Evolutionary conservation across 1,140 invertebrate species (phyloP).

Genomic region (Megalopta genalis): DNA sequence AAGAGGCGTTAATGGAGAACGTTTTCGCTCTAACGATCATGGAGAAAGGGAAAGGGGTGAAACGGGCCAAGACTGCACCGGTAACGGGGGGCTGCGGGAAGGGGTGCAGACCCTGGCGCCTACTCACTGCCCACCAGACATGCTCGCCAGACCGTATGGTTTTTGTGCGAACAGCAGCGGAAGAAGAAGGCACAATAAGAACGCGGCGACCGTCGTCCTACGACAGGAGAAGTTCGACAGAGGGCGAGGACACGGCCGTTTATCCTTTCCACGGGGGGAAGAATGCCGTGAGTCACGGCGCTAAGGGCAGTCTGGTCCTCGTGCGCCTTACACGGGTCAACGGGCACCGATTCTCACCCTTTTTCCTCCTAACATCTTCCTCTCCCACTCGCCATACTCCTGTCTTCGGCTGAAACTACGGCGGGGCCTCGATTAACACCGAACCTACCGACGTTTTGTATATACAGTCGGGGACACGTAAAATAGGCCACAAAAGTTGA

Average conservation of each 20-base stretch:
- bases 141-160: conserved; percentile 64
- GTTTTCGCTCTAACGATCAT: conserved; percentile 77
- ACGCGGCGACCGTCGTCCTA: conserved; percentile 45
- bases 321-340: conserved; percentile 6
- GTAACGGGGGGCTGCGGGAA: conserved; percentile 52
- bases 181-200: conserved; percentile 56
- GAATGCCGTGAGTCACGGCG: conserved; percentile 29
- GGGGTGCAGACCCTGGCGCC: conserved; percentile 60
- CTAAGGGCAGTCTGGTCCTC: neutral
- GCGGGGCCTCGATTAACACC: too few relatives aligned
- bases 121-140: conserved; percentile 63
- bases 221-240: conserved; percentile 26
- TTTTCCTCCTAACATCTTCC: neutral
- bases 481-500: too few relatives aligned
- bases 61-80: conserved; percentile 62
- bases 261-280: conserved; percentile 25
- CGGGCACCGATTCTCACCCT: neutral
- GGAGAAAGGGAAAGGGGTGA: conserved; percentile 67
- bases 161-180: conserved; percentile 56
- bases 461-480: too few relatives aligned
- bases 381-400: neutral
- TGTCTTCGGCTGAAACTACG: too few relatives aligned
- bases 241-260: conserved; percentile 28
- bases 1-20: conserved; percentile 75
- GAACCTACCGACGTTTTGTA: too few relatives aligned